Evolutionary conservation across 1,140 invertebrate genomes (phyloP).

Genomic region (Triops longicaudatus): DNA sequence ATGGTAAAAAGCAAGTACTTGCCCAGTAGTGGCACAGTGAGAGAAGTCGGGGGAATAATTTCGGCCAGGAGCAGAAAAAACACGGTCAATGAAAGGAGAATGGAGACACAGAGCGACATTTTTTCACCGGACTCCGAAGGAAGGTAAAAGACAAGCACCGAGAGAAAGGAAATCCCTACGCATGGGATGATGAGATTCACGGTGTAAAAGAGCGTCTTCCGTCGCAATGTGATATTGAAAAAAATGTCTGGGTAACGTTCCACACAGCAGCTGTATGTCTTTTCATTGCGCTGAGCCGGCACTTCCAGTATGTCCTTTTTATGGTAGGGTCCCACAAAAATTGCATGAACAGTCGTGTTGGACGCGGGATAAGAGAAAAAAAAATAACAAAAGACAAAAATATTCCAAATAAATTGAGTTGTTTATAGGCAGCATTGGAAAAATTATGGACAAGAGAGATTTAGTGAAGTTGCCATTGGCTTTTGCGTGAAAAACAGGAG

Average conservation of each 20-base stretch:
- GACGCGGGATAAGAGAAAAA: neutral
- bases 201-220: constrained; percentile 96
- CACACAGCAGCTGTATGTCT: constrained; percentile 76
- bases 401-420: neutral
- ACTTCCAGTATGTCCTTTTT: constrained; percentile 55
- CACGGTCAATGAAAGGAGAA: constrained; percentile 95
- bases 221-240: constrained; percentile 91
- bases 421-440: neutral
- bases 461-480: neutral
- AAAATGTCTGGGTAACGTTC: constrained; percentile 93
- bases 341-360: constrained; percentile 38
- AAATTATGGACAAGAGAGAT: neutral
- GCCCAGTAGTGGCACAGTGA: constrained; percentile 92
- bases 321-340: constrained; percentile 42
- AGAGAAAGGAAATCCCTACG: constrained; percentile 92
- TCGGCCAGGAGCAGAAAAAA: constrained; percentile 96
- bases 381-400: neutral
- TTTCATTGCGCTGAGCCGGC: constrained; percentile 74
- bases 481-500: neutral
- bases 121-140: constrained; percentile 83
- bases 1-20: constrained; percentile 99
- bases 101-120: constrained; percentile 93
- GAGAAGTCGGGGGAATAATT: constrained; percentile 98
- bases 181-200: constrained; percentile 94
- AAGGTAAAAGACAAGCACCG: constrained; percentile 95